Conservation (phyloP, 2,113 vertebrate genomes). For the Rhinolophus sinicus region DNA sequence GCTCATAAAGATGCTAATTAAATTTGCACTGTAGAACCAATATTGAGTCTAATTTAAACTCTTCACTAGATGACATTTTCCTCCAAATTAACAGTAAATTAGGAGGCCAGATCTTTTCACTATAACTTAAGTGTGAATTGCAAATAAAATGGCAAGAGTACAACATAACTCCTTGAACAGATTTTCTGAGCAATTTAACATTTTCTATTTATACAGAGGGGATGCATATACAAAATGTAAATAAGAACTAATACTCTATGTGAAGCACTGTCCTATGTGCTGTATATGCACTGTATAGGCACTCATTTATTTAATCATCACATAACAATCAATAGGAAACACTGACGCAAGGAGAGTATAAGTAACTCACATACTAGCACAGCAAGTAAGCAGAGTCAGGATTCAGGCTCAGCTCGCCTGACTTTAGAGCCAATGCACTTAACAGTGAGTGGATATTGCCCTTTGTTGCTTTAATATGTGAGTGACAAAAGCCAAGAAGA, state of each 20-base stretch:
- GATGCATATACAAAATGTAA: not conserved
- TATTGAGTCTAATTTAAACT: not conserved
- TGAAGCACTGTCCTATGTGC: not conserved
- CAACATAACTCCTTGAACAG: not conserved
- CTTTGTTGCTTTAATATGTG: not conserved
- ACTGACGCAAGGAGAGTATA: not conserved
- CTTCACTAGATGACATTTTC: not conserved
- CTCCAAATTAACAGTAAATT: not conserved
- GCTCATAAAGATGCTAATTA: not conserved
- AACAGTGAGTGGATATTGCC: not conserved
- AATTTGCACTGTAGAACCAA: not conserved
- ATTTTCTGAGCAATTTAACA: not conserved
- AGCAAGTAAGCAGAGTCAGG: not conserved
- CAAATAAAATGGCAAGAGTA: not conserved
- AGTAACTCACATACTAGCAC: not conserved
- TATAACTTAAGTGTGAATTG: not conserved
- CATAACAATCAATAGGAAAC: not conserved
- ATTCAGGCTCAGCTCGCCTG: not conserved
- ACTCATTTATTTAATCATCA: not conserved
- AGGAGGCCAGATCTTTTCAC: not conserved
- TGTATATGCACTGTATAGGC: accelerated
- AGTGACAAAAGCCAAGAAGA: not conserved
- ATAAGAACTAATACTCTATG: not conserved
- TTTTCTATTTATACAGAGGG: not conserved
- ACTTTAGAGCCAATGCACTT: not conserved